These are phyloP conservation scores for Acanthurus lineatus DNA, from an alignment of 2,797 vertebrate species.

Conservation along the genomic window DNA sequence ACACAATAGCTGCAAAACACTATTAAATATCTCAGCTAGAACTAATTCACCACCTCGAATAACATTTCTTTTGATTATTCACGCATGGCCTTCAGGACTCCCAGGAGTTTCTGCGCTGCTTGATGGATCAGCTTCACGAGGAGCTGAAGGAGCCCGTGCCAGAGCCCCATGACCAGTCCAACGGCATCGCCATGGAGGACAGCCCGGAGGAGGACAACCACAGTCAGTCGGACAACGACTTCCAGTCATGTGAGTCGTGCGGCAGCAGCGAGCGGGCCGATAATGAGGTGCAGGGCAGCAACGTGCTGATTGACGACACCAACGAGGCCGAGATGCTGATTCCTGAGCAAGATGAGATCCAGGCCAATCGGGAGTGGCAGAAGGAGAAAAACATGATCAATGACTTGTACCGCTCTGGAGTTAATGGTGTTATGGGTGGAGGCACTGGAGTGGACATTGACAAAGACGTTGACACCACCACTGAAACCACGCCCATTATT, in stretches of 20 bases:
- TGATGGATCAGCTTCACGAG: conserved; percentile 99
- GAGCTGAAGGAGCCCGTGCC: conserved; percentile 93
- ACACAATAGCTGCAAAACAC: conserved; percentile 4
- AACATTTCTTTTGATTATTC: conserved; percentile 27
- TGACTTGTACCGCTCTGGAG: conserved; percentile 86
- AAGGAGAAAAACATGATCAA: conserved; percentile 93
- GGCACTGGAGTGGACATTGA: conserved; percentile 89
- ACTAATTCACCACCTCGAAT: conserved; percentile 11
- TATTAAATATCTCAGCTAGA: not conserved
- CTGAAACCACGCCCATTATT: conserved; percentile 86
- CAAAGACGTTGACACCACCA: conserved; percentile 90
- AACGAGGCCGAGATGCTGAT: conserved; percentile 95
- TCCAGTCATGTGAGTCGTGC: conserved; percentile 96
- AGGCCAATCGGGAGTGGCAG: conserved; percentile 92
- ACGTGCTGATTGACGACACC: conserved; percentile 78
- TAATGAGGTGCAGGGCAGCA: conserved; percentile 82
- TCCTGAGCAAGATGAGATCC: conserved; percentile 89
- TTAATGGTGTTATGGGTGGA: conserved; percentile 67
- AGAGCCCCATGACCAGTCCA: conserved; percentile 88
- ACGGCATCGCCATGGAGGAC: conserved; percentile 74
- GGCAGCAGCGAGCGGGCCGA: conserved; percentile 91
- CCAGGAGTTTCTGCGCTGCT: conserved; percentile 97
- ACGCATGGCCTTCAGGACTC: conserved; percentile 88
- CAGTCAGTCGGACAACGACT: conserved; percentile 92
- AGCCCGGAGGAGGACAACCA: conserved; percentile 89